Evolutionary conservation across 35 echinoderm and acorn worm species (phyloP).

Genomic region (Eucidaris tribuloides): DNA sequence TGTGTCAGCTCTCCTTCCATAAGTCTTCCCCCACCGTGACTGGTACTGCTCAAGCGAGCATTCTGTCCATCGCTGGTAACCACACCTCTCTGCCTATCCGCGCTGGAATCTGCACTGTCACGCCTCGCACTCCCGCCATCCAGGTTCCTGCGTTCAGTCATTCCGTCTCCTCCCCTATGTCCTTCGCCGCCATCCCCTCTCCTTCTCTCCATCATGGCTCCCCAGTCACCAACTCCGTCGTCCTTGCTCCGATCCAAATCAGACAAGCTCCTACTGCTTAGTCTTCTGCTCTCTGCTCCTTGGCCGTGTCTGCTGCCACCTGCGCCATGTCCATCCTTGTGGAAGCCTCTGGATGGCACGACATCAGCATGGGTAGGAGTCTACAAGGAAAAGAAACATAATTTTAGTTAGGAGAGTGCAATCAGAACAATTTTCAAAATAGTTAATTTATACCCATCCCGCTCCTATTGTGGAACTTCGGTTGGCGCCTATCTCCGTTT

Average conservation of each 20-base stretch:
- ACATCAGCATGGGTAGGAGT: not conserved
- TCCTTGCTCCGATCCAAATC: not conserved
- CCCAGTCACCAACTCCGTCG: not conserved
- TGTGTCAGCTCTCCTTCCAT: no score
- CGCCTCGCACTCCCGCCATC: not conserved
- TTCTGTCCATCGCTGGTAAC: not conserved
- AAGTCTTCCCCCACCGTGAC: no score
- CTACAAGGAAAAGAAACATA: not conserved
- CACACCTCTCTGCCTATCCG: not conserved
- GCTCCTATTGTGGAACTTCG: no score
- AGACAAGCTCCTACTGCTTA: not conserved
- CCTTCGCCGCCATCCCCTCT: not conserved
- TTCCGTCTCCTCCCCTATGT: not conserved
- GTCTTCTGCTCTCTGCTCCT: not conserved
- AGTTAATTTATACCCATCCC: no score
- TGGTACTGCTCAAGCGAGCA: no score
- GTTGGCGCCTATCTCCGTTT: no score
- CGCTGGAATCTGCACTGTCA: not conserved
- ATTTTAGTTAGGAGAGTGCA: not conserved
- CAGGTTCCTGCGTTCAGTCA: not conserved
- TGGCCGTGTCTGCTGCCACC: not conserved
- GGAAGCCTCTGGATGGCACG: not conserved
- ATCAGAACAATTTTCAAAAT: not conserved
- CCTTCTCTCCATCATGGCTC: not conserved
- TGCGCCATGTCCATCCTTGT: not conserved